Base-by-base conservation (phyloP, 2,797 vertebrate species). In the Microchirus variegatus region DNA sequence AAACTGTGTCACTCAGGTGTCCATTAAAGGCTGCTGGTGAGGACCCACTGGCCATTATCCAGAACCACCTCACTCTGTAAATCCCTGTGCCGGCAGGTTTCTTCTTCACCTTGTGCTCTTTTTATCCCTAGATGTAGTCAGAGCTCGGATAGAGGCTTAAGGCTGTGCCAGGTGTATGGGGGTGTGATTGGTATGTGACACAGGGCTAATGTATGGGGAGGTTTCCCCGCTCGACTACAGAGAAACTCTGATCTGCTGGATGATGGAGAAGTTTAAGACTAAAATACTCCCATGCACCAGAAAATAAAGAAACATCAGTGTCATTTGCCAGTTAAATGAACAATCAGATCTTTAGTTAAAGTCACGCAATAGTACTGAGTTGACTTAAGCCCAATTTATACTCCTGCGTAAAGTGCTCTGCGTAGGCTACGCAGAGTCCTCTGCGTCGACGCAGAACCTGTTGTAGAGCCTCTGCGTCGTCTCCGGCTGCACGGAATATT, bases 1-100 rank as follows among this genome's bases (percentile, higher is more conserved):
- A 78, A 83, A 83, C 70, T 60, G 43, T 85, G 88, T 85, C 75
- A 62, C 71, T 78, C 77, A 82, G 82, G 75, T 86, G 85, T 80
- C 86, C 68, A 81, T 87, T 80, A 87, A 85, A 82, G 67, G 62
- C 82, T 59, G 70, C 54, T 41, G 62, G 59, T 68, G 73, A 80
- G 67, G 44, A 70, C 57, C 73, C 11, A n/a, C 46, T 16, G 78
- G 81, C 83, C 84, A 72, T 87, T 83, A 83, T 75, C 66, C 68
- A 75, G 53, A 69, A 70, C 8, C 18, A 69, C 63, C 58, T 36
- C 62, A 41, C 58, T 83, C 58, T 2, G 57, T 79, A 83, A 90
- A 89, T 87, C 86, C 70, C 63, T 42, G 2, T 53, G 67, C 84
- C 35, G 0, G 58, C 61, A 75, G 82, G 67, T 66, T 83, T 83